Base-by-base conservation (phyloP, 2,113 vertebrate genomes). In the Ranitomeya imitator region DNA sequence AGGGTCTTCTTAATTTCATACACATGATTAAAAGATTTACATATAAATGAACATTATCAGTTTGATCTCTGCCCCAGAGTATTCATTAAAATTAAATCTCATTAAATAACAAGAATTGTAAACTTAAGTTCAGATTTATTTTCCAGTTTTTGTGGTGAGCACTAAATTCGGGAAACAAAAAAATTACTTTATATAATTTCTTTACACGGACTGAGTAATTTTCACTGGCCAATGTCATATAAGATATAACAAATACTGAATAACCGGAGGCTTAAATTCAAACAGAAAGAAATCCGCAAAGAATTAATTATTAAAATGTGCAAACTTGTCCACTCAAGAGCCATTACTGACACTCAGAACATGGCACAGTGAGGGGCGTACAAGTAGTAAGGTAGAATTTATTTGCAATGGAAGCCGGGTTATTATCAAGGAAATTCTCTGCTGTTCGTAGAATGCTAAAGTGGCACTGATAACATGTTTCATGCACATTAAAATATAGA, bases 41-140 rank as follows among this genome's bases (percentile, higher is more conserved):
- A 82, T 87, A 87, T 57, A 87, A 87, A 87, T 87, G 86, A 87
- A 87, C 78, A 82, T 87, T 87, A 87, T 73, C 26, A 73, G 86
- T 76, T 85, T 85, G 84, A 76, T 85, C 86, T 87, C 78, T 87
- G 31, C 78, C 78, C 78, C 77, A 57, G 86, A 87, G 86, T 78
- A 79, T 78, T 67, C 69, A 87, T 69, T 87, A 87, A 87, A 87
- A 69, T 87, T 45, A 81, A 81, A 73, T 80, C 78, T 87, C 59
- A 69, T 86, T 86, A 86, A 79, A 79, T 57, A 69, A 79, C 76
- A 67, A 37, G 51, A 74, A 76, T 45, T 31, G 51, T 74, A 87
- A 73, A 87, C 79, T 73, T 71, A 81, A 87, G 14, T 74, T 76
- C 21, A 26, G 19, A 76, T 37, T 54, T 71, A 19, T 71, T 19